These are phyloP conservation scores for Cyaniris semiargus DNA, from an alignment of 2,888 invertebrate genomes.

Conservation along the genomic window DNA sequence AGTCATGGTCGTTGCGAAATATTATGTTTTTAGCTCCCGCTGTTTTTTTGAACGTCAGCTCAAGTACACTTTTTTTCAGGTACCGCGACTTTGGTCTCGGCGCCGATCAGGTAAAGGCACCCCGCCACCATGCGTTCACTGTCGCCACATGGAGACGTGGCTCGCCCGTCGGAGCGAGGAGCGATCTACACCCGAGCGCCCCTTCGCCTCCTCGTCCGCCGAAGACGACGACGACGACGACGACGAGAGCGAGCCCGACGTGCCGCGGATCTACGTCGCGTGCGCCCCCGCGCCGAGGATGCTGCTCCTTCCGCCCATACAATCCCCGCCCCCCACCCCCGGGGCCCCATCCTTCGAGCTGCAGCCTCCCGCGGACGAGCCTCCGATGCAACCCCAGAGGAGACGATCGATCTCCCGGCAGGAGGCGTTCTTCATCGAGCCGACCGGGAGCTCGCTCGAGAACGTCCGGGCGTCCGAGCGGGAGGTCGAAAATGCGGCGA, in stretches of 20 bases:
- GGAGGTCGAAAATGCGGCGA: conserved; percentile 57
- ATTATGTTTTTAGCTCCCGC: background rate
- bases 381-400: conserved; percentile 73
- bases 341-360: conserved; percentile 81
- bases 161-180: conserved; percentile 76
- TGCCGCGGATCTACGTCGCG: conserved; percentile 84
- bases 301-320: conserved; percentile 56
- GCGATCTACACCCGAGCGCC: conserved; percentile 64
- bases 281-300: conserved; percentile 68
- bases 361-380: conserved; percentile 75
- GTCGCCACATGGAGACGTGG: conserved; percentile 88
- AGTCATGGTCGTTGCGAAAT: background rate
- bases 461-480: conserved; percentile 82
- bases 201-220: conserved; percentile 64
- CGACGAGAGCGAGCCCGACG: conserved; percentile 68
- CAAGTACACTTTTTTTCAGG: conserved; percentile 56
- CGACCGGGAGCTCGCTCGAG: conserved; percentile 85
- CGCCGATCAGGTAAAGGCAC: conserved; percentile 84
- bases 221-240: conserved; percentile 76
- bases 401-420: conserved; percentile 89
- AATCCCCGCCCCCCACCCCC: conserved; percentile 78
- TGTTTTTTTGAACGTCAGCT: conserved; percentile 7
- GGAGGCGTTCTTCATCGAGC: conserved; percentile 90
- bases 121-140: conserved; percentile 87
- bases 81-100: conserved; percentile 83